Base-by-base conservation (phyloP, 1,140 invertebrate species). In the Drosophila prosaltans region DNA sequence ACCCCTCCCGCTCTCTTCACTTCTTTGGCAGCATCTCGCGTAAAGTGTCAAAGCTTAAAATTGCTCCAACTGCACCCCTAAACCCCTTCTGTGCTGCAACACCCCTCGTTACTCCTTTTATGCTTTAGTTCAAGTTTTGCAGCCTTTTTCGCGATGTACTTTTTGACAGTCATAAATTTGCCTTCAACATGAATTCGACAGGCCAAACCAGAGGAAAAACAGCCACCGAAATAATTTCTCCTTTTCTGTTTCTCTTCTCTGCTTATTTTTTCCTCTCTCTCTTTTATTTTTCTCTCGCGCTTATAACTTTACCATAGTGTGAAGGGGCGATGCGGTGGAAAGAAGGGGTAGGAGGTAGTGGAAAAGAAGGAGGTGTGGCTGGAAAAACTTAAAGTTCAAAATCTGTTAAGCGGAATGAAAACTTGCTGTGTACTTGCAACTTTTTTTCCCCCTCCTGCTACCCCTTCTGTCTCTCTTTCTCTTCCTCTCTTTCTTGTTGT, bases 101-200 rank as follows among this genome's bases (percentile, higher is more conserved):
- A 36, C 32, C 32, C 32, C 32, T 36, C 3, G 32, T 51, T 26
- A 26, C 24, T 26, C 21, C 10, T 21, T 45, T 45, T 45, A 40
- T 51, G 7, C 21, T 51, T 51, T 51, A 8, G 45, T 51, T 26
- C 45, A 51, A 75, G 64, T 66, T 76, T 69, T 74, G 43, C 10
- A 43, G 36, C n/a, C 45, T 39, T 43, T 62, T 32, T 28, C 58
- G 45, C 72, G 26, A 28, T 67, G 63, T 71, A 72, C 64, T 86
- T 81, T 85, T 78, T 81, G 81, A 78, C 78, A 86, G 71, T 78
- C 82, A 85, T 85, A 86, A 85, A 86, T 85, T 85, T 79, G 74
- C 69, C 71, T 72, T 69, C 74, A 75, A 78, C 75, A 76, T 81
- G 82, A 86, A 78, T 85, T 85, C 81, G 81, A 85, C 81, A 78